These are phyloP conservation scores for Corvus moneduloides DNA, from an alignment of 2,113 vertebrate genomes.

Conservation along the genomic window DNA sequence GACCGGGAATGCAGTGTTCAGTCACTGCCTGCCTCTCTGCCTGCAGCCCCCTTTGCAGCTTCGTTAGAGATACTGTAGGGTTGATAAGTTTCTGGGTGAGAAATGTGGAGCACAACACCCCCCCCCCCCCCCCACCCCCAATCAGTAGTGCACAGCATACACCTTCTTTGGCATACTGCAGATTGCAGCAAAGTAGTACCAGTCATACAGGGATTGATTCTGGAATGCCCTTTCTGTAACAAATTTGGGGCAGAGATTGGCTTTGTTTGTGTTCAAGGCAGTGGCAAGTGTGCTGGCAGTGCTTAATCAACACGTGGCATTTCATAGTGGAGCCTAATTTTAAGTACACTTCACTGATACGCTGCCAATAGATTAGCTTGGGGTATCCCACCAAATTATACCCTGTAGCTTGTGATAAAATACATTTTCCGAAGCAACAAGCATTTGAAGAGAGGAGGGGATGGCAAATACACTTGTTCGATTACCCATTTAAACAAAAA, in stretches of 20 bases:
- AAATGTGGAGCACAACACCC: background rate
- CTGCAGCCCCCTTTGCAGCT: background rate
- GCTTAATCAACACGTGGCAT: background rate
- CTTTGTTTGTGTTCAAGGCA: background rate
- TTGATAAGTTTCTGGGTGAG: background rate
- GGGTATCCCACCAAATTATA: background rate
- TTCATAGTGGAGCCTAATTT: background rate
- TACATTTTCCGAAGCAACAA: background rate
- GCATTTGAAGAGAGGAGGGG: background rate
- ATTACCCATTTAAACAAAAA: background rate
- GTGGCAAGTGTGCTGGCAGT: background rate
- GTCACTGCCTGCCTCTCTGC: background rate
- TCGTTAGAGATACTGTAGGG: background rate
- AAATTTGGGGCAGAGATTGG: background rate
- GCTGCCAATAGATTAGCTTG: background rate
- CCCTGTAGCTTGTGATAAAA: slow-evolving; percentile 4
- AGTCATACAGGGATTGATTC: background rate
- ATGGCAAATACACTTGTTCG: background rate
- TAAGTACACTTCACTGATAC: background rate
- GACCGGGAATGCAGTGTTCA: background rate
- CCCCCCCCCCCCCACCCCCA: too few relatives aligned
- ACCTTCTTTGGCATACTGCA: background rate
- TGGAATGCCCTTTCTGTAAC: background rate
- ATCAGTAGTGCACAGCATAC: background rate
- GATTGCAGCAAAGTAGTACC: background rate